Base-by-base conservation (phyloP, 2,113 vertebrate genomes). In the Conger conger region DNA sequence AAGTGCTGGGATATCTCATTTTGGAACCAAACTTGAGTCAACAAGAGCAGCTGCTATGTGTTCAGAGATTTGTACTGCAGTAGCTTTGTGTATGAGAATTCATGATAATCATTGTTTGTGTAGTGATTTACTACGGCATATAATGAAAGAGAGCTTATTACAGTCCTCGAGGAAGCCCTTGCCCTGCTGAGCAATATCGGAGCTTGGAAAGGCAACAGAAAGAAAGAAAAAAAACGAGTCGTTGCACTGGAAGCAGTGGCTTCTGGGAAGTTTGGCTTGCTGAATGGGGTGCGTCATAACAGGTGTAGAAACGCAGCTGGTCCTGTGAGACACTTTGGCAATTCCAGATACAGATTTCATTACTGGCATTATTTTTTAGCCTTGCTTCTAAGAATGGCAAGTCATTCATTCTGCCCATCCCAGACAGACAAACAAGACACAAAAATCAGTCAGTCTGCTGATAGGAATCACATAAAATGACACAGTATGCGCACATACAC, bases 341-440 rank as follows among this genome's bases (percentile, higher is more conserved):
- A 83, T 82, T 84, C 77, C 86, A 82, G 83, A 81, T 86, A 85
- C 33, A 83, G 50, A 82, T 82, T 86, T 89, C 83, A 87, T 84
- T 79, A 87, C 80, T 79, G 86, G 15, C 30, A 80, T 83, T 85
- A 82, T 91, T 88, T 90, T 90, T 88, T 50, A 88, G 76, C 87
- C 86, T 85, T 57, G 84, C 85, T 81, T 83, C 50, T 83, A 81
- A 87, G 86, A 91, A 91, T 82, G 63, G 83, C 89, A 85, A 83
- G 87, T 89, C 90, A 50, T 81, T 73, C 88, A 85, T 84, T 76
- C 33, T 57, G 79, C 16, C 30, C 87, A 88, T 89, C 88, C 86
- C 78, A 76, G 87, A 83, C 91, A 90, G 89, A 90, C 88, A 84
- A 90, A 89, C 45, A 50, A 50, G 45, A 50, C 45, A 50, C 45